Conservation (phyloP, 2,888 invertebrate species). For the Ectemnius cavifrons region DNA sequence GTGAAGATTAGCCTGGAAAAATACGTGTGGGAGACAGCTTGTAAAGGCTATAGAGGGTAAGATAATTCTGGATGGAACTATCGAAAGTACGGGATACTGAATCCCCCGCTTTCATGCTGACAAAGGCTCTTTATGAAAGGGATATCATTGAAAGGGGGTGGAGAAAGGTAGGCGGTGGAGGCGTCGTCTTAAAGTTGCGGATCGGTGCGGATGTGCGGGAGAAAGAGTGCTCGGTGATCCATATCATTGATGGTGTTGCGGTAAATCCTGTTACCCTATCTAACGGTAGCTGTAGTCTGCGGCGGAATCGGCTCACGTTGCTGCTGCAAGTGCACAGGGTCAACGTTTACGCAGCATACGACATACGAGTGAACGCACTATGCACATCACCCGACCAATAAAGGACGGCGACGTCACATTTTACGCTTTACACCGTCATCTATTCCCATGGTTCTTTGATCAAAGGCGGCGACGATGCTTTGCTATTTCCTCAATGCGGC, state of each 20-base stretch:
- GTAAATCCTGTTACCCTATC: conserved; percentile 15
- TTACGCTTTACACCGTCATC: background rate
- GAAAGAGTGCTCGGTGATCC: background rate
- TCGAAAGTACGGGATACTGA: too few relatives aligned
- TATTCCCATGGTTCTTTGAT: conserved; percentile 2
- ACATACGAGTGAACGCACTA: too few relatives aligned
- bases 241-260: conserved; percentile 3
- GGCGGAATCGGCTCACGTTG: background rate
- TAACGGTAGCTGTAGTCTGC: conserved; percentile 9
- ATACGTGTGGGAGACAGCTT: too few relatives aligned
- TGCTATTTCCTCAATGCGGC: background rate
- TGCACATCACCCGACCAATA: background rate
- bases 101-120: too few relatives aligned
- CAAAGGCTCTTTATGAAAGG: too few relatives aligned
- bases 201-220: background rate
- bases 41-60: too few relatives aligned
- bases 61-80: too few relatives aligned
- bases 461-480: background rate
- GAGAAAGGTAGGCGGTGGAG: background rate
- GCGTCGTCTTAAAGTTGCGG: background rate
- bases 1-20: too few relatives aligned
- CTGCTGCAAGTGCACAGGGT: conserved; percentile 3
- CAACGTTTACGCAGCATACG: conserved; percentile 1
- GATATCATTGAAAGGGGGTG: too few relatives aligned
- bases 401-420: conserved; percentile 10